Base-by-base conservation (phyloP, 2,888 invertebrate genomes). In the Chrysotoxum bicinctum region DNA sequence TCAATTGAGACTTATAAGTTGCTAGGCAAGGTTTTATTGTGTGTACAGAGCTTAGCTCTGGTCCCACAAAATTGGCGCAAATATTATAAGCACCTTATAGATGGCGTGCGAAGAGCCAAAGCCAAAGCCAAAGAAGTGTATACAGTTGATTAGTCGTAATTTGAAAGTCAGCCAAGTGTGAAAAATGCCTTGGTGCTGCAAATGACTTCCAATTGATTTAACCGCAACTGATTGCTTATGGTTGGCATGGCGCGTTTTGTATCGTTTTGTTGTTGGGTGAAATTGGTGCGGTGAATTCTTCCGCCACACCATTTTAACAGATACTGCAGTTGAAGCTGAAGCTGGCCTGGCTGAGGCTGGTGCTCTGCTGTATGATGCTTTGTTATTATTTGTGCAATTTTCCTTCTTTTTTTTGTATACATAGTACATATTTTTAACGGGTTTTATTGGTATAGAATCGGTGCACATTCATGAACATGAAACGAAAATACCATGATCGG, bases 151-250 rank as follows among this genome's bases (percentile, higher is more conserved):
- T 62, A 75, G 76, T 69, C 43, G 69, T 70, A 70, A 70, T 69
- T 60, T 45, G 56, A 76, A 66, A 85, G 74, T 48, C 60, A 80
- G 72, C 60, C 76, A 54, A 85, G 84, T 80, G 80, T 85, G 84
- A 80, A 85, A 76, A 80, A 75, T 79, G 62, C 78, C 56, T 64
- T 56, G 69, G 69, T 69, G 52, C 70, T 72, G 72, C 84, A 72
- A 76, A 72, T 85, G 70, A 70, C 79, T 79, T 79, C 70, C 69
- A 84, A 84, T 84, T 84, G 79, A 79, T 79, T 80, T 80, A 72
- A 69, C 80, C 68, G 84, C 76, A 37, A 21, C 50, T 48, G 62
- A 82, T 73, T 69, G 73, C 68, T 50, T 58, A 58, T 58, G 58
- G 58, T 37, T 64, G 64, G 64, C 45, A 64, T 64, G 64, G 52